phyloP scores from a whole-genome alignment of 2,113 vertebrate species.

The Himantopus leucocephalus region DNA sequence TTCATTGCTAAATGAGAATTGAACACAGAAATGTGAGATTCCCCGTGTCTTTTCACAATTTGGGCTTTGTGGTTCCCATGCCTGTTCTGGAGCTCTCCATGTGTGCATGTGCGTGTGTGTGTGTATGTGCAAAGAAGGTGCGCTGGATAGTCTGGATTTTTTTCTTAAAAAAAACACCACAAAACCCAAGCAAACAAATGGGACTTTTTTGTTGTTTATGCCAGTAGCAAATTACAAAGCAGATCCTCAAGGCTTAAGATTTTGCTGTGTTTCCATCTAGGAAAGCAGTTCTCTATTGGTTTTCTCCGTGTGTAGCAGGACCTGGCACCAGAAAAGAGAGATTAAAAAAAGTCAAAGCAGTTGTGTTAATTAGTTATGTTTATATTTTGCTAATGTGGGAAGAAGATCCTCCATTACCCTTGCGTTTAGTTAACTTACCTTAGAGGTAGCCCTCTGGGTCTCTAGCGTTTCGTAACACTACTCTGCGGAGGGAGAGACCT shows the following conservation, averaged over 20 bases:
- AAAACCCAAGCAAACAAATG: conserved; percentile 20
- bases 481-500: not conserved
- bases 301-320: conserved; percentile 41
- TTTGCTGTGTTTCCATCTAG: not conserved
- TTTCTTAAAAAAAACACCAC: conserved; percentile 21
- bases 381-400: conserved; percentile 38
- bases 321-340: conserved; percentile 27
- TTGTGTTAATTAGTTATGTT: conserved; percentile 27
- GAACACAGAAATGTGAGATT: not conserved
- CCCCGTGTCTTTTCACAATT: not conserved
- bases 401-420: conserved; percentile 45
- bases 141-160: not conserved
- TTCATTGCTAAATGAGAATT: conserved; percentile 21
- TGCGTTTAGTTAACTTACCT: not conserved
- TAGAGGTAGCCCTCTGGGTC: not conserved
- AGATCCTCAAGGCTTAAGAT: conserved; percentile 31
- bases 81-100: conserved; percentile 38
- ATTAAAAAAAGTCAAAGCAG: conserved; percentile 11
- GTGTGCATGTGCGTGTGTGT: not conserved
- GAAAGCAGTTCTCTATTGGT: not conserved
- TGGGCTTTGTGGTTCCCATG: conserved; percentile 31
- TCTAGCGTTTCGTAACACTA: not conserved
- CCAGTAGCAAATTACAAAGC: conserved; percentile 43
- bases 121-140: conserved; percentile 39
- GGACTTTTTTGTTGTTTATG: conserved; percentile 35